Evolutionary conservation across 1,140 invertebrate genomes (phyloP), one percentile per base, ranked within the genome.

Genomic region (Brachionus rotundiformis): DNA sequence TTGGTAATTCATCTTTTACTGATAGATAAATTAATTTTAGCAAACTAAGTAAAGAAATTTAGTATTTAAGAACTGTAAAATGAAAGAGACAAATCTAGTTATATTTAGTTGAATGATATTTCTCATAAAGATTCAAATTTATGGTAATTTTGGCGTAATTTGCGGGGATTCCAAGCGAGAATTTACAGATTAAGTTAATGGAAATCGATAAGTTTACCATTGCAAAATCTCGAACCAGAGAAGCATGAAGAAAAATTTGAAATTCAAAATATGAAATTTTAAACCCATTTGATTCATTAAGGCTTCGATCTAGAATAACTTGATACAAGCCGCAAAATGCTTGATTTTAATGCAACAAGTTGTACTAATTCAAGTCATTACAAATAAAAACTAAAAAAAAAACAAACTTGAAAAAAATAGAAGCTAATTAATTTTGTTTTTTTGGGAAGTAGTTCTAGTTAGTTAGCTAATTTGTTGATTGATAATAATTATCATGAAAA

Each of bases 101-200:
- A 73, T 73, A 44, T 73, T 73, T 73, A 73, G 19, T 44, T 73
- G 36, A 73, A 73, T 73, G 68, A 73, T 73, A 23, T 73, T 73
- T 47, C 68, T 73, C 33, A 73, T 73, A 73, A 73, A 73, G 36
- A 73, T 73, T 73, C 39, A 73, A 73, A 73, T 73, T 73, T 73
- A 73, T 73, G 68, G 68, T 73, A 73, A 73, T 73, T 73, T 44
- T 73, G 27, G 31, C 29, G 16, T 73, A 44, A 73, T 73, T 44
- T 73, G 36, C 39, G 29, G 44, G 41, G 68, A 44, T 73, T 44
- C 68, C 68, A 73, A 73, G 68, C 68, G 68, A 73, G 39, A 73
- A 73, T 73, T 73, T 73, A 44, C 36, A 73, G 39, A 73, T 44
- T 73, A 19, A 68, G 31, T 36, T 33, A 68, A 68, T 36, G 29